A percentile compares a stretch with the other conserved stretches of the same genome.
Evolutionary conservation across 2,113 vertebrate genomes (phyloP).

Genomic region (Elgaria multicarinata): DNA sequence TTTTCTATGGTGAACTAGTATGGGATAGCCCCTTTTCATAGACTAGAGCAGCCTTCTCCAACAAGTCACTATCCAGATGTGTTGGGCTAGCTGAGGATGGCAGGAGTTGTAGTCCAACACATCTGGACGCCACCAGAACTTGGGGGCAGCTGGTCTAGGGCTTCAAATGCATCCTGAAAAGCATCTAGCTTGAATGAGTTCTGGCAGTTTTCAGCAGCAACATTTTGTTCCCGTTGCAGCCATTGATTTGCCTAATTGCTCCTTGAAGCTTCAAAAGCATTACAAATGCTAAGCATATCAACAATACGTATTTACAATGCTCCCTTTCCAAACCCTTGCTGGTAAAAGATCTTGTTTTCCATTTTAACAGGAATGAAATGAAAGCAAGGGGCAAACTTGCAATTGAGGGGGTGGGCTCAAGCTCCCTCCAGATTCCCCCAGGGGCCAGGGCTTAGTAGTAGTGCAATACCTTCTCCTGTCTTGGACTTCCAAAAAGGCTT

Average conservation of each 20-base stretch:
- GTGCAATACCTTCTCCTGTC: background rate
- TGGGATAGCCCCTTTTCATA: background rate
- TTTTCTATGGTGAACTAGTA: background rate
- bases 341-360: background rate
- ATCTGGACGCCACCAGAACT: too few species aligned
- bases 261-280: slow-evolving; percentile 2
- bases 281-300: background rate
- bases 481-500: too few species aligned
- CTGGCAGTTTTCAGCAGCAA: background rate
- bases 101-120: too few species aligned
- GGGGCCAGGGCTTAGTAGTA: too few species aligned
- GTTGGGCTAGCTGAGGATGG: too few species aligned
- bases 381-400: background rate
- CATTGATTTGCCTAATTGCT: slow-evolving; percentile 15
- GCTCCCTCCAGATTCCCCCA: too few species aligned
- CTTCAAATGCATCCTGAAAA: background rate
- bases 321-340: background rate
- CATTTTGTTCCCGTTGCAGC: slow-evolving; percentile 1
- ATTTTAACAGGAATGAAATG: background rate
- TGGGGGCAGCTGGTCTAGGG: background rate
- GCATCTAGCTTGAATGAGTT: background rate
- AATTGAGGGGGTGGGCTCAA: too few species aligned
- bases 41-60: too few species aligned
- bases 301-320: background rate
- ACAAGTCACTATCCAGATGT: too few species aligned